Base-by-base conservation (phyloP, 2,113 vertebrate species). In the Ibidorhyncha struthersii region DNA sequence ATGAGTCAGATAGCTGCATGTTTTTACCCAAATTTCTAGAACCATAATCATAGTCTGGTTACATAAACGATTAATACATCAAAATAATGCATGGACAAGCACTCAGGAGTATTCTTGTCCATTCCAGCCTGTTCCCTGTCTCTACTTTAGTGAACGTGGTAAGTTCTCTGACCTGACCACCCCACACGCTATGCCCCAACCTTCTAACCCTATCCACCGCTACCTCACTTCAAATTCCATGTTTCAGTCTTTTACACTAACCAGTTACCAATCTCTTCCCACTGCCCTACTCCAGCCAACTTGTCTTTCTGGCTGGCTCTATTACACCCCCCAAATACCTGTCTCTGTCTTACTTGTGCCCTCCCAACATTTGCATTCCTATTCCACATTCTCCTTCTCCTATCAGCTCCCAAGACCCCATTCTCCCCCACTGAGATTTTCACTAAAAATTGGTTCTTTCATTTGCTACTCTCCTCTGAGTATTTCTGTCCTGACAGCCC, bases 141-240 rank as follows among this genome's bases (percentile, higher is more conserved):
- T 32, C 25, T 52, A 3, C 26, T 59, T 45, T 16, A 52, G 16
- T 10, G 49, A 20, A 20, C 2, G 2, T 3, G 2, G 1, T 5
- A 55, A 65, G 6, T 25, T 29, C 21, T 62, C n/a, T 61, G 50
- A 74, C 30, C n/a, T n/a, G 17, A 65, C 22, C 38, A 41, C 25
- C 12, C 12, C 29, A n/a, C 8, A 41, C 40, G 38, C 49, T n/a
- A 34, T 3, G 2, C 19, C 59, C 47, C 50, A 45, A 21, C 9
- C 27, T 49, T 79, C 25, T 17, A 72, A 62, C 14, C 27, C 23
- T 34, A 12, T 7, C n/a, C 32, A 69, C 29, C 1, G 0, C 13
- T 34, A 32, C 22, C 43, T 38, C 3, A 1, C 43, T 36, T 49
- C 62, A 67, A 84, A 74, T 17, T 12, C 11, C 34, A 2, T 1